Evolutionary conservation across 2,113 vertebrate species (phyloP).

Genomic region (Blennius ocellaris): DNA sequence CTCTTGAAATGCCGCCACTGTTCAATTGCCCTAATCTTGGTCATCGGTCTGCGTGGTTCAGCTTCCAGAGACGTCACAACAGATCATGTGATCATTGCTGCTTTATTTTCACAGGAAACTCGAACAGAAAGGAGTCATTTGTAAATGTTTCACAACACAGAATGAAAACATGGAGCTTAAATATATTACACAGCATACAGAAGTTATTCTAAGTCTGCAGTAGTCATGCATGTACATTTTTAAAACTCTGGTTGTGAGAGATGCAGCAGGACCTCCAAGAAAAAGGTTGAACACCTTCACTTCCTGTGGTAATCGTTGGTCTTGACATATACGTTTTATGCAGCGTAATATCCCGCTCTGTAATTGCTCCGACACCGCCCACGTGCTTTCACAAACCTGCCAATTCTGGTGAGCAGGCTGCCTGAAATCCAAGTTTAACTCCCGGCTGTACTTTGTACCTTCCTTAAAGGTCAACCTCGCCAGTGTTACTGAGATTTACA

Average conservation of each 20-base stretch:
- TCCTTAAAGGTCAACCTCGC: conserved; percentile 20
- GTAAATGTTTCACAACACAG: neutral
- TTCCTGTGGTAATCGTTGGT: conserved; percentile 13
- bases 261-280: neutral
- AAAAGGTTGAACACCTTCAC: neutral
- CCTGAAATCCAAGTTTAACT: conserved; percentile 26
- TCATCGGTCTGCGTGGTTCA: no score
- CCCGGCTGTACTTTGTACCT: neutral
- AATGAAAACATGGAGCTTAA: neutral
- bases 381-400: conserved; percentile 19
- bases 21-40: no score
- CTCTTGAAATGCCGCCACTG: no score
- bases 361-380: conserved; percentile 30
- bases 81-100: no score
- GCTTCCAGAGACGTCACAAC: no score
- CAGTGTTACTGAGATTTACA: conserved; percentile 20
- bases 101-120: no score
- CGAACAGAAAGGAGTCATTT: no score
- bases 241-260: neutral
- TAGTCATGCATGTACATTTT: neutral
- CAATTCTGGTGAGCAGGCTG: conserved; percentile 34
- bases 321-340: conserved; percentile 11
- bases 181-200: neutral
- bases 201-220: no score
- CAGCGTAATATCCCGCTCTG: conserved; percentile 17